phyloP scores from a whole-genome alignment of 1,140 invertebrate species.

The Monomorium pharaonis region DNA sequence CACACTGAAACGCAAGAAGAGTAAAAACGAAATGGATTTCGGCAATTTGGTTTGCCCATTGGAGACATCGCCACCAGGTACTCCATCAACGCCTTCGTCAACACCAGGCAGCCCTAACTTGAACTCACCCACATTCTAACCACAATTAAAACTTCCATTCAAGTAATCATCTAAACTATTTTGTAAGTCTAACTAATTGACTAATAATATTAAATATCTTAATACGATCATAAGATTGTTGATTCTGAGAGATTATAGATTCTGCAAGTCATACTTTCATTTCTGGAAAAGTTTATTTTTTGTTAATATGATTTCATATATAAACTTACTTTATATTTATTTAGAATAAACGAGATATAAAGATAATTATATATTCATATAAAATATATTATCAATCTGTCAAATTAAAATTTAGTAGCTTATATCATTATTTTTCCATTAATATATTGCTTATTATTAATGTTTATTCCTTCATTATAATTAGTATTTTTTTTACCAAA shows the following conservation, averaged over 20 bases:
- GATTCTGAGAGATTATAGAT: not conserved
- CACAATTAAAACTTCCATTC: slow-evolving; percentile 69
- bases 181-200: slow-evolving; percentile 80
- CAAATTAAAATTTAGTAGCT: slow-evolving; percentile 3
- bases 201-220: slow-evolving; percentile 68
- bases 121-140: slow-evolving; percentile 84
- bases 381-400: not conserved
- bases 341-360: not conserved
- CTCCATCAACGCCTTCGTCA: slow-evolving; percentile 81
- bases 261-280: not conserved
- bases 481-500: slow-evolving; percentile 22
- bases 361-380: not conserved
- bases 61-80: slow-evolving; percentile 89
- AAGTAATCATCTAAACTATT: slow-evolving; percentile 70
- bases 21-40: slow-evolving; percentile 92
- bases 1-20: slow-evolving; percentile 94
- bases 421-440: not conserved
- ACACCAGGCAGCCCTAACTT: slow-evolving; percentile 83
- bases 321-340: not conserved
- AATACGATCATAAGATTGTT: not conserved
- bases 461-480: slow-evolving; percentile 12
- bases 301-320: no score
- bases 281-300: not conserved
- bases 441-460: not conserved
- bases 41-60: slow-evolving; percentile 95